Conservation (phyloP, 2,113 vertebrate species). For the Myiozetetes cayanensis region DNA sequence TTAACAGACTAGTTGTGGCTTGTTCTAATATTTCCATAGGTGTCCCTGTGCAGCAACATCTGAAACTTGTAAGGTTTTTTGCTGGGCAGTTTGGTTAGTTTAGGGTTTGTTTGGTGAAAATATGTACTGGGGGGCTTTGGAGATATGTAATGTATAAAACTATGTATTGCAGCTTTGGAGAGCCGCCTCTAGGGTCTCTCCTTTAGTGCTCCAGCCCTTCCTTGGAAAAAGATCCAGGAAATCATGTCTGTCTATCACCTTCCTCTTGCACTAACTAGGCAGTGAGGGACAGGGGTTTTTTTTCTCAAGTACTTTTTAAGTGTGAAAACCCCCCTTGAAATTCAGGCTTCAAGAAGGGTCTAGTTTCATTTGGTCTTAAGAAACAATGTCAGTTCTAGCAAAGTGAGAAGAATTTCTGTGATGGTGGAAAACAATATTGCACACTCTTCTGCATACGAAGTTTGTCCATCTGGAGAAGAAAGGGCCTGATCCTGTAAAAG, state of each 20-base stretch:
- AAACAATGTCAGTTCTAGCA: neutral
- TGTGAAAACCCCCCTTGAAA: neutral
- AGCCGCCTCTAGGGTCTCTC: neutral
- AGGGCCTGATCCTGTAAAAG: neutral
- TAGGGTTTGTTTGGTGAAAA: neutral
- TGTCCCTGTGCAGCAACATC: neutral
- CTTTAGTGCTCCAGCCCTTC: neutral
- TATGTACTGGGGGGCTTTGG: neutral
- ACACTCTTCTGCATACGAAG: rapidly evolving
- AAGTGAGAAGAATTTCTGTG: neutral
- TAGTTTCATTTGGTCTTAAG: neutral
- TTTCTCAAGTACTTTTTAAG: rapidly evolving
- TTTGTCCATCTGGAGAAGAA: neutral
- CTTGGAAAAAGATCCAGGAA: neutral
- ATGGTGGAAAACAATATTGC: neutral
- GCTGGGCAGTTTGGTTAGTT: neutral
- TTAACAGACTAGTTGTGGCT: neutral
- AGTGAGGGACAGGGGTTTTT: rapidly evolving
- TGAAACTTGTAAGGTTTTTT: neutral
- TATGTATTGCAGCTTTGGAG: neutral
- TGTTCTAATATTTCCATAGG: neutral
- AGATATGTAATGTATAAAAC: neutral
- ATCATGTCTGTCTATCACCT: neutral
- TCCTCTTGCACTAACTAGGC: neutral
- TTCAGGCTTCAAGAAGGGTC: neutral